phyloP scores from a whole-genome alignment of 2,888 invertebrate species.

The Pharmacophagus antenor region DNA sequence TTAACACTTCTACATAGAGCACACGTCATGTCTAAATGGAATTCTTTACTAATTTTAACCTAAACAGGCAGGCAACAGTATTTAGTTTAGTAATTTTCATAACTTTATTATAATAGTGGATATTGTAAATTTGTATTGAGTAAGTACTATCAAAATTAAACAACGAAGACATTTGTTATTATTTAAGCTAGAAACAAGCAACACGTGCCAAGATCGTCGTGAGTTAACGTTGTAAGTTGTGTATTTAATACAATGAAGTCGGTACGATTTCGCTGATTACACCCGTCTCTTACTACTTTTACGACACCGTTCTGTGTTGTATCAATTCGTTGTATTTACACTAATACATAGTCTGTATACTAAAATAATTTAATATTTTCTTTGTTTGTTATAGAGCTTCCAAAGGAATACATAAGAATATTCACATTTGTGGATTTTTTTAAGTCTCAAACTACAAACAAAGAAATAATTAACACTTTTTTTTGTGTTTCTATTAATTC shows the following conservation, averaged over 20 bases:
- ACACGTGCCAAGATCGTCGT: slow-evolving; percentile 19
- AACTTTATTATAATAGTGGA: not conserved
- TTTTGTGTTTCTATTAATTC: too few species aligned
- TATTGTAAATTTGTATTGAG: not conserved
- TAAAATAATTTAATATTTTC: not conserved
- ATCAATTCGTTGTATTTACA: slow-evolving; percentile 6
- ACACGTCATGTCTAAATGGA: too few species aligned
- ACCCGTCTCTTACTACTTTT: slow-evolving; percentile 13
- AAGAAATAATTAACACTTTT: not conserved
- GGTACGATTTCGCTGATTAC: slow-evolving; percentile 23
- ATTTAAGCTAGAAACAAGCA: slow-evolving; percentile 4
- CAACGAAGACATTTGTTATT: slow-evolving; percentile 10
- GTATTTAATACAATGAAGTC: slow-evolving; percentile 25
- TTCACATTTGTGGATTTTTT: not conserved
- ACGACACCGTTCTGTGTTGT: slow-evolving; percentile 23
- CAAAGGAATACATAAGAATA: not conserved
- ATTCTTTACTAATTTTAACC: too few species aligned
- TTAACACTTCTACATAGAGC: too few species aligned
- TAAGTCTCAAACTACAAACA: not conserved
- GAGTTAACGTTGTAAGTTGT: slow-evolving; percentile 12
- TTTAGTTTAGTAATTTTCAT: too few species aligned
- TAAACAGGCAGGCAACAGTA: too few species aligned
- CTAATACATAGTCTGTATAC: not conserved
- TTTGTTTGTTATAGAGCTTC: not conserved
- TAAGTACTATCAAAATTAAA: not conserved